Percentiles rank a stretch among this genome's conserved stretches.
phyloP scores from a whole-genome alignment of 2,797 vertebrate species.

The Bufotes viridis region DNA sequence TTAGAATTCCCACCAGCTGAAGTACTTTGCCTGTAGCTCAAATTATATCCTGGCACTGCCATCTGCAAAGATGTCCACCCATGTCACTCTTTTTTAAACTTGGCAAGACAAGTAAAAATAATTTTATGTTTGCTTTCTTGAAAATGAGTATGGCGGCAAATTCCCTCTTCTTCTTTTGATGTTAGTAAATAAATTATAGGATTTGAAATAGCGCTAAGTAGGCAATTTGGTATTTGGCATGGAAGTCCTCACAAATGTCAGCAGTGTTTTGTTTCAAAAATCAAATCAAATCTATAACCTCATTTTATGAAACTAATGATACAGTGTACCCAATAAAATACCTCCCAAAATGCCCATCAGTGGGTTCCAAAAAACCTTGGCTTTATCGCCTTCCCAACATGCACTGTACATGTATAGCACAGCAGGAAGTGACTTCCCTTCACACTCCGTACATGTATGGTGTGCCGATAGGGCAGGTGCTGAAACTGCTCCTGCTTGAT shows the following conservation, averaged over 20 bases:
- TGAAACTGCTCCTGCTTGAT: no score
- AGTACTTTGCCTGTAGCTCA: conserved; percentile 55
- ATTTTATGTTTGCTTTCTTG: conserved; percentile 33
- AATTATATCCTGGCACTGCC: conserved; percentile 50
- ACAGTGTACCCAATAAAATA: neutral
- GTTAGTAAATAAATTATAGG: conserved; percentile 39
- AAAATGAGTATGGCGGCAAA: neutral
- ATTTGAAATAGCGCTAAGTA: conserved; percentile 28
- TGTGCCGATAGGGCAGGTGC: no score
- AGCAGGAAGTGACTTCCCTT: no score
- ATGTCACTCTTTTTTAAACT: conserved; percentile 49
- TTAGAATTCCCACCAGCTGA: conserved; percentile 46
- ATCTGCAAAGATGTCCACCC: conserved; percentile 53
- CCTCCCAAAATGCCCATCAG: neutral
- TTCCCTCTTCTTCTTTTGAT: conserved; percentile 7
- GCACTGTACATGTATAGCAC: no score
- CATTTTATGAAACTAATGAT: neutral
- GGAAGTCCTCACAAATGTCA: neutral
- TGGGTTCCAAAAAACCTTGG: neutral
- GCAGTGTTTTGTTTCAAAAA: no score
- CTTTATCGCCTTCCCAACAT: neutral
- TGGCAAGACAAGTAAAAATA: conserved; percentile 51
- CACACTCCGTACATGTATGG: no score
- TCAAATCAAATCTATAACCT: no score
- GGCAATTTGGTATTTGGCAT: neutral